Percentiles rank a stretch among this genome's conserved stretches.
Conservation (phyloP, 2,797 vertebrate species). For the Melanogrammus aeglefinus region DNA sequence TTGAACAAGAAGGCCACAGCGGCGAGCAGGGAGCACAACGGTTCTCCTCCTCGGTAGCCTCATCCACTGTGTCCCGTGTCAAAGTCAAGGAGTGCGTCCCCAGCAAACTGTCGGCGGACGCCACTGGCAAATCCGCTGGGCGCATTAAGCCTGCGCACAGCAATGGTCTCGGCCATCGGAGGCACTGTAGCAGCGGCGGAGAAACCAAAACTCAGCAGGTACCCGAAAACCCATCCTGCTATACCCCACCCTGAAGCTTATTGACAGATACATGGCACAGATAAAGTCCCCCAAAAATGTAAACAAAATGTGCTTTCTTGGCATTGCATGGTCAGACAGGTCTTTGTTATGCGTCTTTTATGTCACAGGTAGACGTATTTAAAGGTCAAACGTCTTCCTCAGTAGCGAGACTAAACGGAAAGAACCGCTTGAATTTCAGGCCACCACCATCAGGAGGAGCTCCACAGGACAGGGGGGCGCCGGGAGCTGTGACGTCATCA, state of each 20-base stretch:
- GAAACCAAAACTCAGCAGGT: constrained; percentile 68
- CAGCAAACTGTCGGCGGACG: constrained; percentile 39
- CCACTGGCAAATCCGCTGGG: constrained; percentile 60
- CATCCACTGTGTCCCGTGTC: constrained; percentile 41
- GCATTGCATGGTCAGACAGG: background rate
- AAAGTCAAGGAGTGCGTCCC: constrained; percentile 64
- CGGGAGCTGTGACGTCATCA: constrained; percentile 67
- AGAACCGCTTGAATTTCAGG: constrained; percentile 33
- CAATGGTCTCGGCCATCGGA: constrained; percentile 68
- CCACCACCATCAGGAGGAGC: constrained; percentile 68
- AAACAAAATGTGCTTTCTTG: background rate
- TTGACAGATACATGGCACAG: background rate
- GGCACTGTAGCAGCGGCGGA: constrained; percentile 63
- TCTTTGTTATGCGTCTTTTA: background rate
- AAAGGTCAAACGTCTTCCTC: background rate
- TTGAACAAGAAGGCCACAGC: constrained; percentile 43
- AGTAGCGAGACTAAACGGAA: background rate
- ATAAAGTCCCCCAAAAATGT: background rate
- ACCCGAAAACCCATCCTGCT: background rate
- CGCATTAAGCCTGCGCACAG: constrained; percentile 67
- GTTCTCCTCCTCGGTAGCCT: constrained; percentile 29
- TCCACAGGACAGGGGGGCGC: constrained; percentile 66
- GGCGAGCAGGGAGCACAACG: constrained; percentile 43
- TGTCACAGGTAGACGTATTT: background rate
- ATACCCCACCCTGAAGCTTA: background rate